Evolutionary conservation across 2,888 invertebrate species (phyloP), one percentile per base, ranked within the genome.

Genomic region (Cactoblastis cactorum): DNA sequence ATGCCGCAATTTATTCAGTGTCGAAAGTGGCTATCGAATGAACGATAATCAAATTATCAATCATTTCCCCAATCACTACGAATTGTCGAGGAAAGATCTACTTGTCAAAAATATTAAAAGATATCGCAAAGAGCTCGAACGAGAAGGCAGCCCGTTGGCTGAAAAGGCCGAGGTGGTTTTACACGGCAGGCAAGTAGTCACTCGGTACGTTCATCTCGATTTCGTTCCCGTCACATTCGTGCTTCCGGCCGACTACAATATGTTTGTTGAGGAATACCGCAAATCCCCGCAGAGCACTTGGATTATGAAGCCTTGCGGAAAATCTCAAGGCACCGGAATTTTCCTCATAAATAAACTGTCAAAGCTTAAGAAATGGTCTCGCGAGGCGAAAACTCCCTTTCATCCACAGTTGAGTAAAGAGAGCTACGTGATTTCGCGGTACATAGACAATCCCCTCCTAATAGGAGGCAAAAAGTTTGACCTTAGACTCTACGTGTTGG

Each of bases 381-480:
- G 96, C 18, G 96, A 97, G 83, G 94, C 95, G 0, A 96, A 95
- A 83, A 95, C 94, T 54, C 94, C 95, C 1, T 95, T 96, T 70
- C 95, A 96, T 80, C 95, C 95, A 4, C 95, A 96, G 71, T 90
- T 96, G 48, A 76, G 73, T 38, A 97, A 96, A 81, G 97, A 97
- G 81, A 95, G 95, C 59, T 98, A 98, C 81, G 98, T 98, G 45
- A 98, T 98, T 73, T 98, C 97, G n/a, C 94, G 96, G 87, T 98
- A 98, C 77, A 98, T 98, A 63, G 97, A 97, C 71, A 97, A 98
- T 90, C 98, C 98, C 8, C 86, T 98, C 47, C 87, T 98, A 65
- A 98, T 98, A 76, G 97, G 98, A 38, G 98, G 98, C 4, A 97
- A 98, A 86, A 98, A 98, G 84, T 98, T 98, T 79, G 98, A 98